Evolutionary conservation across 92 coral and sea anemone genomes (phyloP).

Genomic region (Siderastrea radians): DNA sequence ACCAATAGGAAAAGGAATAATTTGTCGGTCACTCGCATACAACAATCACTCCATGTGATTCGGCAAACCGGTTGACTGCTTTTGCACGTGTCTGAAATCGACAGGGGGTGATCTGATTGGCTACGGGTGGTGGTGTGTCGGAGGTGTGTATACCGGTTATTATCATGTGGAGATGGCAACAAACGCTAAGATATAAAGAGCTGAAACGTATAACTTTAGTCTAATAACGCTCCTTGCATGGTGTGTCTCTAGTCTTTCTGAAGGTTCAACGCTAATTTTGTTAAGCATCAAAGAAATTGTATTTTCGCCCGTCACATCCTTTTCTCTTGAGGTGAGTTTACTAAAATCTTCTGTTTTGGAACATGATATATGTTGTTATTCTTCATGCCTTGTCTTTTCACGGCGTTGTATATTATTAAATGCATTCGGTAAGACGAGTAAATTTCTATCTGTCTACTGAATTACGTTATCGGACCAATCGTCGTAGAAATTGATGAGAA

Average conservation of each 20-base stretch:
- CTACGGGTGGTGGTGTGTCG: conserved; percentile 50
- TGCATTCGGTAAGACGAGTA: background rate
- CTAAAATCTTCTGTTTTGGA: background rate
- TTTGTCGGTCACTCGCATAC: conserved; percentile 10
- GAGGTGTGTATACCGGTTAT: conserved; percentile 49
- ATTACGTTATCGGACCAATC: background rate
- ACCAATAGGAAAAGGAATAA: background rate
- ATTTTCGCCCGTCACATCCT: background rate
- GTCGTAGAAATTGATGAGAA: background rate
- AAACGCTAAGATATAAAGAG: background rate
- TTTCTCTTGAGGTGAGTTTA: conserved; percentile 1
- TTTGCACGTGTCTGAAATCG: conserved; percentile 18
- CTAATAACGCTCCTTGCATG: background rate
- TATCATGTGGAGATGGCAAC: background rate
- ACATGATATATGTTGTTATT: no score
- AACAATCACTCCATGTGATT: conserved; percentile 31
- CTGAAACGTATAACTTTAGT: background rate
- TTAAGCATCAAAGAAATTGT: background rate
- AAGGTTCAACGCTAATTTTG: background rate
- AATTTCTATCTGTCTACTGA: background rate
- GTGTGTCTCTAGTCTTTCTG: background rate
- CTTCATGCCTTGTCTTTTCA: background rate
- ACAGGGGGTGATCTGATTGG: conserved; percentile 43
- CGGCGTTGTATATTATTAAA: background rate
- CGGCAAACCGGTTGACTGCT: background rate